Evolutionary conservation across 2,797 vertebrate species (phyloP), one percentile per base, ranked within the genome.

Genomic region (Poecilia picta): DNA sequence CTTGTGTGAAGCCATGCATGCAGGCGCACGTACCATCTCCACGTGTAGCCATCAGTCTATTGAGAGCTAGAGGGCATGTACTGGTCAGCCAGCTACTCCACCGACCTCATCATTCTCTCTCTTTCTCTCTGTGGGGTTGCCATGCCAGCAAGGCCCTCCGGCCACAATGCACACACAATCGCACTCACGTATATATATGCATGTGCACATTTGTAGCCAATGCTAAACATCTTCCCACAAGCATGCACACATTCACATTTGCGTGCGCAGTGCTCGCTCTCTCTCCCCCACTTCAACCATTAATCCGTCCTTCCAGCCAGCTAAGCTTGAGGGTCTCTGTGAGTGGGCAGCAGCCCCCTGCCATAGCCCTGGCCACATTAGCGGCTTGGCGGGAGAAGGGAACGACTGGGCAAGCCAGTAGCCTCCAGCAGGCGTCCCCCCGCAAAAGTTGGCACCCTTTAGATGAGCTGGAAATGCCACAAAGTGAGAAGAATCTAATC

Each of bases 401-500:
- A 49, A 74, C 75, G 81, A 74, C 83, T 45, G 71, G 71, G 74
- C 72, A 72, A 31, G 33, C 78, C 87, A 85, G 80, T 74, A 78
- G 89, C 94, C 88, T 87, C 86, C 78, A 87, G 94, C 93, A 77
- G 88, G 83, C 68, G 28, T 84, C 88, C 31, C 91, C 92, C 92
- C 89, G 83, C 82, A 83, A 83, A 87, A 88, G 82, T 83, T 93
- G 92, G 89, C 91, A 86, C 87, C 87, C 85, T 81, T 80, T 79
- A 51, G 83, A 89, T 10, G 76, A 91, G 87, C 88, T 93, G 93
- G 93, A 91, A 93, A 78, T 75, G 80, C 77, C 91, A 89, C 91
- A 93, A 90, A 93, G 90, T 88, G 88, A 77, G 75, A 87, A 88
- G 75, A 80, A 85, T 89, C 85, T 90, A 94, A 93, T 94, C 90